Conservation (phyloP, 2,797 vertebrate genomes). For the Melanotaenia boesemani region DNA sequence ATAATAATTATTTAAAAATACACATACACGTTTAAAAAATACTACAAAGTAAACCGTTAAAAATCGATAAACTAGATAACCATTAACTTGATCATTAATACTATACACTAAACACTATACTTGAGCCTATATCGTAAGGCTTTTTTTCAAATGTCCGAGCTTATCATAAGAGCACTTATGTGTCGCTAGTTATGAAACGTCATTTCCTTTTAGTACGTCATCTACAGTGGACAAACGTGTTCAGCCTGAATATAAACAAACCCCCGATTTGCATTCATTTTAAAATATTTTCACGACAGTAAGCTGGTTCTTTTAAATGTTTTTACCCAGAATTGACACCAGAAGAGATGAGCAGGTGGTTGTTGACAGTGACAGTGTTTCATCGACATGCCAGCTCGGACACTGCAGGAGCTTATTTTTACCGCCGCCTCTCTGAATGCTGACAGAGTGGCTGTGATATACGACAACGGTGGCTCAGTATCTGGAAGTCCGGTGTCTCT, state of each 20-base stretch:
- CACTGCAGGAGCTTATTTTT: constrained; percentile 82
- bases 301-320: too few relatives aligned
- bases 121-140: too few relatives aligned
- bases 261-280: fast-evolving
- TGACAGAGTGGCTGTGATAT: constrained; percentile 83
- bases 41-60: background rate
- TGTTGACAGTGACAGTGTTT: background rate
- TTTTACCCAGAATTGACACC: background rate
- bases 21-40: background rate
- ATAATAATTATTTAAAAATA: background rate
- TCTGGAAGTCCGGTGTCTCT: constrained; percentile 47
- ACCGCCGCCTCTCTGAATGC: constrained; percentile 74
- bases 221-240: constrained; percentile 38
- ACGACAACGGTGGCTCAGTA: constrained; percentile 74
- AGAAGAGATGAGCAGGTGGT: background rate
- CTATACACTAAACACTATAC: background rate
- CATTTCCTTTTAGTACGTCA: constrained; percentile 39
- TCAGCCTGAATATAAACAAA: constrained; percentile 8
- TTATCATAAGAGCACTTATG: background rate
- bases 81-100: too few relatives aligned
- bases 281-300: background rate
- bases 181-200: background rate
- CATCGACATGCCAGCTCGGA: constrained; percentile 62
- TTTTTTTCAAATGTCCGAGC: background rate
- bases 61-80: background rate